phyloP scores from a whole-genome alignment of 2,797 vertebrate species.

The Sebastes umbrosus region DNA sequence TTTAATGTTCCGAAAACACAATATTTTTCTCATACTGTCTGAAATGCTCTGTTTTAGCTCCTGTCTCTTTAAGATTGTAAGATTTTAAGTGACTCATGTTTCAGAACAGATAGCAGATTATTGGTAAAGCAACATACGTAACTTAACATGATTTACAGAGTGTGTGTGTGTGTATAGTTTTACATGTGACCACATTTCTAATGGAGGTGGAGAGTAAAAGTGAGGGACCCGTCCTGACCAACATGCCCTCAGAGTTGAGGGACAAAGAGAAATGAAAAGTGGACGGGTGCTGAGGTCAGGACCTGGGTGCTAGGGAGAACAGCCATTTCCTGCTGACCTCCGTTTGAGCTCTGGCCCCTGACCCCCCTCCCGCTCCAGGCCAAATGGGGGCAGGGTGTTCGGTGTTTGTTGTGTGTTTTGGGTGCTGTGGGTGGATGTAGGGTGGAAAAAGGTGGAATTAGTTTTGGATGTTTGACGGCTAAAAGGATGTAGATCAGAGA shows the following conservation, averaged over 20 bases:
- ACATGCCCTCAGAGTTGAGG: slow-evolving; percentile 6
- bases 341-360: slow-evolving; percentile 79
- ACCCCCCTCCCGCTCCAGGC: slow-evolving; percentile 67
- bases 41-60: rapidly evolving
- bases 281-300: slow-evolving; percentile 62
- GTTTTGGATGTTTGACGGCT: slow-evolving; percentile 40
- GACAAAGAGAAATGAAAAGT: slow-evolving; percentile 77
- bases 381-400: slow-evolving; percentile 41
- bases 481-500: background rate
- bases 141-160: background rate
- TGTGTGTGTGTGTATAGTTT: background rate
- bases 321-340: slow-evolving; percentile 85
- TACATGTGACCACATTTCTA: background rate
- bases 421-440: slow-evolving; percentile 15
- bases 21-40: too few relatives aligned
- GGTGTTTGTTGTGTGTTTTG: slow-evolving; percentile 41
- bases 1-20: too few relatives aligned
- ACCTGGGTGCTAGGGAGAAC: slow-evolving; percentile 72
- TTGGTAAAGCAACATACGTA: background rate
- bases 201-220: slow-evolving; percentile 24
- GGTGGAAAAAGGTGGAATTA: slow-evolving; percentile 37
- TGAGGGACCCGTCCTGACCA: slow-evolving; percentile 10
- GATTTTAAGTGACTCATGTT: background rate
- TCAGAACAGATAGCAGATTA: background rate
- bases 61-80: background rate